Evolutionary conservation across 1,140 invertebrate genomes (phyloP).

Genomic region (Phenacoccus solenopsis): DNA sequence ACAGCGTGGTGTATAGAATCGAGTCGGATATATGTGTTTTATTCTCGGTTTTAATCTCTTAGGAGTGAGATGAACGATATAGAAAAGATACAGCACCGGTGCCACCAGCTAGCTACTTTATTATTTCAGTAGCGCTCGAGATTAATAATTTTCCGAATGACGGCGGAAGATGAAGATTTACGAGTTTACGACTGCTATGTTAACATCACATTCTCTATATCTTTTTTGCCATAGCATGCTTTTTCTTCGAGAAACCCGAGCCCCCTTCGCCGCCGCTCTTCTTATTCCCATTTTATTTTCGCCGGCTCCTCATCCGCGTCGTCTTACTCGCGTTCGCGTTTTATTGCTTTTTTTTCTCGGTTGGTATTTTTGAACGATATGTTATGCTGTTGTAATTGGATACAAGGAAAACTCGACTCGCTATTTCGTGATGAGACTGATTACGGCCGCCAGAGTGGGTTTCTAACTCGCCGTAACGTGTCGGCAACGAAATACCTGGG

Average conservation of each 20-base stretch:
- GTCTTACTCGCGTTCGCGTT: neutral
- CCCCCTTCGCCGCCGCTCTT: neutral
- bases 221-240: neutral
- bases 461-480: too few relatives aligned
- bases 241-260: slow-evolving; percentile 4
- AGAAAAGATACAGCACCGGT: slow-evolving; percentile 2
- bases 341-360: neutral
- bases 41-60: slow-evolving; percentile 17
- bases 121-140: slow-evolving; percentile 17
- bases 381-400: slow-evolving; percentile 2
- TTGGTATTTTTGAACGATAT: neutral
- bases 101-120: slow-evolving; percentile 8
- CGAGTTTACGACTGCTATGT: slow-evolving; percentile 11
- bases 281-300: neutral
- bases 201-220: slow-evolving; percentile 15
- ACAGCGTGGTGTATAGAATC: too few relatives aligned
- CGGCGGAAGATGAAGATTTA: slow-evolving; percentile 16
- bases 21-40: slow-evolving; percentile 7
- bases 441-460: too few relatives aligned
- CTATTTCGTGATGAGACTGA: neutral
- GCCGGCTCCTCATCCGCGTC: neutral
- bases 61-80: slow-evolving; percentile 10
- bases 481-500: too few relatives aligned
- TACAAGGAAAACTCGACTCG: neutral
- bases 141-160: slow-evolving; percentile 17